Evolutionary conservation across 2,113 vertebrate genomes (phyloP), one percentile per base, ranked within the genome.

Genomic region (Labeo catla): DNA sequence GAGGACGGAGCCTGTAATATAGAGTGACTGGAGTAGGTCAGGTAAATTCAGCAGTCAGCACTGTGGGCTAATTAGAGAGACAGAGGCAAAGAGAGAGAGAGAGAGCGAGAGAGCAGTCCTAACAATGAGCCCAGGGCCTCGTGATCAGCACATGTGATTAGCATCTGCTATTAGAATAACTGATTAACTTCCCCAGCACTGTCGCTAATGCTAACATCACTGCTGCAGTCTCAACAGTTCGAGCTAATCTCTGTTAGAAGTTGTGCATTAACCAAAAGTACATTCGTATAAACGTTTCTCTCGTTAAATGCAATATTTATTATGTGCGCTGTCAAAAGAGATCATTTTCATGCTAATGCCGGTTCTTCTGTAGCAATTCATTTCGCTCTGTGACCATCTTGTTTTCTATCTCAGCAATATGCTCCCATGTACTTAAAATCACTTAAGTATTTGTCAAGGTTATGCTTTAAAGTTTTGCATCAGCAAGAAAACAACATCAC

Each of bases 11-110:
- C 9, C 43, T 86, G 78, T 81, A 81, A 86, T 86, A 78, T 3
- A 73, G 52, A 81, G 12, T 81, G 85, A 86, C 85, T 86, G 68
- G 54, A 86, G 68, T 81, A 82, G 85, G 77, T 86, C 85, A 86
- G 85, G 85, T 86, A 73, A 66, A 78, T 63, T 81, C n/a, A 59
- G 4, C 39, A 74, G 65, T 86, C 78, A 86, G 85, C 78, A 74
- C 66, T 86, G 57, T 23, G 23, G 85, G 43, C 68, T 81, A 86
- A 81, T 81, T 54, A 54, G 63, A 59, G 63, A 54, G 34, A 36
- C 21, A 70, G 50, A 79, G 74, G 19, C 16, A 80, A 28, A 28
- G 77, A 63, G 57, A 66, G 34, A 66, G 34, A 66, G 73, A 85
- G 59, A 10, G 61, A 66, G 45, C 21, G 59, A 54, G 59, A 47